Conservation (phyloP, 2,797 vertebrate genomes). For the Urocyon cinereoargenteus region DNA sequence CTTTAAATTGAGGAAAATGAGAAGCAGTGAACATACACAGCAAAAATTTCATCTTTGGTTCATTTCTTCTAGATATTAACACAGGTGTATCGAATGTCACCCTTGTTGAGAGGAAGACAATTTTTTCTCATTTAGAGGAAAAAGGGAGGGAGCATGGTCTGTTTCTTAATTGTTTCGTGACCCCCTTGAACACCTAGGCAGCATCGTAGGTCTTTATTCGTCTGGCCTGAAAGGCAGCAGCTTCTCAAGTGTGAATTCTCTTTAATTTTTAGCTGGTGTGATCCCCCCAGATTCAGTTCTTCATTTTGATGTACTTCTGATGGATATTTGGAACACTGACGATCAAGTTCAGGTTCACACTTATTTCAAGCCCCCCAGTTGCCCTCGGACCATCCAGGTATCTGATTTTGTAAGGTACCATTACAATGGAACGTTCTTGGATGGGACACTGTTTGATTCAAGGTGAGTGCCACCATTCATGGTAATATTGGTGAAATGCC, state of each 20-base stretch:
- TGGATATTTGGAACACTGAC: slow-evolving; percentile 97
- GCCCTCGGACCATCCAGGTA: slow-evolving; percentile 94
- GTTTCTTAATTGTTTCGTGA: neutral
- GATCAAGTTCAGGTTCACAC: slow-evolving; percentile 94
- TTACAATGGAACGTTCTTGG: slow-evolving; percentile 97
- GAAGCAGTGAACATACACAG: neutral
- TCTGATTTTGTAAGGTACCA: slow-evolving; percentile 98
- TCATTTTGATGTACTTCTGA: slow-evolving; percentile 96
- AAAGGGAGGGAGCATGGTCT: neutral
- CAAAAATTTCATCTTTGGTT: neutral
- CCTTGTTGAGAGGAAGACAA: neutral
- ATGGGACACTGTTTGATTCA: slow-evolving; percentile 96
- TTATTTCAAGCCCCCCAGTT: slow-evolving; percentile 92
- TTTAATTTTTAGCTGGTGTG: slow-evolving; percentile 90
- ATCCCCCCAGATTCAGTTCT: slow-evolving; percentile 95
- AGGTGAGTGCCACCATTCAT: slow-evolving; percentile 80
- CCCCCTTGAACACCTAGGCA: neutral
- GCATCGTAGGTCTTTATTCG: neutral
- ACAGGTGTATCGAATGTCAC: neutral
- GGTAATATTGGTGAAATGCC: neutral
- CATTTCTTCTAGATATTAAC: neutral
- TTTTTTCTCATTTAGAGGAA: neutral
- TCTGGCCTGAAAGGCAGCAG: neutral
- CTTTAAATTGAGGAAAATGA: neutral
- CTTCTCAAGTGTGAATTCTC: neutral